Percentiles rank a stretch among this genome's conserved stretches.
Evolutionary conservation across 2,113 vertebrate genomes (phyloP).

Genomic region (Galeopterus variegatus): DNA sequence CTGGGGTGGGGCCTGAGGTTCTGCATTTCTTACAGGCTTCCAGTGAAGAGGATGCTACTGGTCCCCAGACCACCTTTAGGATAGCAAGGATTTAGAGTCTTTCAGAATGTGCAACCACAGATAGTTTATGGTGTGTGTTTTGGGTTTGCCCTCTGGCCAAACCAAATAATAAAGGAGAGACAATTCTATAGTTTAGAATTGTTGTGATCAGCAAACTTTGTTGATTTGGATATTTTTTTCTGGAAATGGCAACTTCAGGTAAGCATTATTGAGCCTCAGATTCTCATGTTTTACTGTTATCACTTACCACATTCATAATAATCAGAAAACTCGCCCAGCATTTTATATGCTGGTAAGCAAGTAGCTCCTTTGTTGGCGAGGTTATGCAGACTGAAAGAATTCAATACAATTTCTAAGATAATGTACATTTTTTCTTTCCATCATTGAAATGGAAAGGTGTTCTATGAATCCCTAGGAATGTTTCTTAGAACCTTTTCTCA

Average conservation of each 20-base stretch:
- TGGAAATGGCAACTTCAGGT: slow-evolving; percentile 21
- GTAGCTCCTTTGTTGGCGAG: not conserved
- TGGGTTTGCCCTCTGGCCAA: not conserved
- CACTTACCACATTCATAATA: not conserved
- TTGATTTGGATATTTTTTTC: not conserved
- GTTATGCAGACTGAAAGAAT: not conserved
- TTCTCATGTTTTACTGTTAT: not conserved
- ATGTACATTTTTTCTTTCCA: not conserved
- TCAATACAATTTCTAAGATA: not conserved
- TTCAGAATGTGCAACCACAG: not conserved
- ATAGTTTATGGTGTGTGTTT: not conserved
- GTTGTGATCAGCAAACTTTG: not conserved
- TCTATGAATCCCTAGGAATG: not conserved
- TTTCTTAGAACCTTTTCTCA: not conserved
- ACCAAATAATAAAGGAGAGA: slow-evolving; percentile 43
- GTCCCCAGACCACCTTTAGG: not conserved
- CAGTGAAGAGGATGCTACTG: not conserved
- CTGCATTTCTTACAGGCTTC: not conserved
- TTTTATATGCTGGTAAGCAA: not conserved
- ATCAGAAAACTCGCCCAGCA: not conserved
- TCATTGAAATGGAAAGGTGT: not conserved
- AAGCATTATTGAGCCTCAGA: not conserved
- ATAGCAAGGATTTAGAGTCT: not conserved
- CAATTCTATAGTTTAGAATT: not conserved
- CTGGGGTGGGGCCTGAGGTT: not conserved